Percentiles rank a stretch among this genome's conserved stretches.
Conservation (phyloP, 2,888 invertebrate genomes). For the Chalcosyrphus nemorum region DNA sequence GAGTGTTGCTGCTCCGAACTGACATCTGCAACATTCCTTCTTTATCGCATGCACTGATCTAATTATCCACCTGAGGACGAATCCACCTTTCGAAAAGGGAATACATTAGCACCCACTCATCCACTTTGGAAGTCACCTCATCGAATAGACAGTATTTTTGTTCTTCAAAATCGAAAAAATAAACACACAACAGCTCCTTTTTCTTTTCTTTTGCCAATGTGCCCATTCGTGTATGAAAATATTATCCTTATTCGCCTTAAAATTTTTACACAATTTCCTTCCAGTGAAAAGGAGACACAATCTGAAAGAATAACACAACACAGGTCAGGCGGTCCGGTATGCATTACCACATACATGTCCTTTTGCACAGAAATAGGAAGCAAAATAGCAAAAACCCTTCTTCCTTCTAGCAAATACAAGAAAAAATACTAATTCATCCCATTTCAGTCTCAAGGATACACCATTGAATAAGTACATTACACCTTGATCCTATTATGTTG, state of each 20-base stretch:
- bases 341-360: constrained; percentile 46
- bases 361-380: neutral
- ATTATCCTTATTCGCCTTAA: constrained; percentile 49
- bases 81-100: neutral
- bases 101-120: constrained; percentile 60
- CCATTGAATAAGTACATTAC: constrained; percentile 59
- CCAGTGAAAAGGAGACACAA: constrained; percentile 44
- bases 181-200: constrained; percentile 33
- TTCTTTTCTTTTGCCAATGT: too few species aligned
- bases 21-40: neutral
- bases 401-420: constrained; percentile 23
- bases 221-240: constrained; percentile 41
- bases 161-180: constrained; percentile 14
- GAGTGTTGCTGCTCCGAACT: too few species aligned
- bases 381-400: constrained; percentile 43
- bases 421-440: constrained; percentile 57
- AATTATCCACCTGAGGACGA: neutral
- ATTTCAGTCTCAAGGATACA: constrained; percentile 63
- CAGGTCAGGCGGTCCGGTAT: constrained; percentile 15
- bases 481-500: constrained; percentile 69
- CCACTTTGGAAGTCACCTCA: constrained; percentile 32
- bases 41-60: neutral
- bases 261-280: constrained; percentile 35
- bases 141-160: neutral
- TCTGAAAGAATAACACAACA: constrained; percentile 61